Conservation (phyloP, 2,888 invertebrate genomes). For the Myopa testacea region DNA sequence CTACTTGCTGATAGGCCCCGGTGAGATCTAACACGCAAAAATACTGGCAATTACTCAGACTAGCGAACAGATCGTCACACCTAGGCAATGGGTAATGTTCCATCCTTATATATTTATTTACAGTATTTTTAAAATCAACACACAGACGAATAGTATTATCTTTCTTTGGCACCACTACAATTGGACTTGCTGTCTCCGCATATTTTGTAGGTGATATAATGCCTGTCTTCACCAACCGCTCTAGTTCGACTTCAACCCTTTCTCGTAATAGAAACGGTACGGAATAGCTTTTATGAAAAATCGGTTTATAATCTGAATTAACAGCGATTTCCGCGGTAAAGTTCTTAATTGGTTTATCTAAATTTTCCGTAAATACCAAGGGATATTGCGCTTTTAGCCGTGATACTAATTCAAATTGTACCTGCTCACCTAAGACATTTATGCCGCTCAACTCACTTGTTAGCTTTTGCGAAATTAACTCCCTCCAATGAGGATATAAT, state of each 20-base stretch:
- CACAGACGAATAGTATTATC: slow-evolving; percentile 17
- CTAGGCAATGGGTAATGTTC: too few species aligned
- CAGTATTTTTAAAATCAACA: slow-evolving; percentile 17
- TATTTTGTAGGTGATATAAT: neutral
- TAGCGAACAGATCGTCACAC: too few species aligned
- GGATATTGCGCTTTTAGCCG: neutral
- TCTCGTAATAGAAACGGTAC: neutral
- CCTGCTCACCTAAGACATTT: neutral
- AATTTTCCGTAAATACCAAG: neutral
- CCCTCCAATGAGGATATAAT: neutral
- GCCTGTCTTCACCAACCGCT: neutral
- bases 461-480: neutral
- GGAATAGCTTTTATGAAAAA: neutral
- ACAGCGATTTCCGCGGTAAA: slow-evolving; percentile 16
- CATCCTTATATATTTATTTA: too few species aligned
- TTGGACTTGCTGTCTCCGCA: neutral
- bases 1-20: too few species aligned
- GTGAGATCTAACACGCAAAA: too few species aligned
- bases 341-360: neutral
- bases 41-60: neutral
- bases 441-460: neutral
- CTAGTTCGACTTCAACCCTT: neutral
- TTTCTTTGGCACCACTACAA: slow-evolving; percentile 7
- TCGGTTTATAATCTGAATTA: neutral
- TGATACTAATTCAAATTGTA: neutral